These are phyloP conservation scores for Theodoxus fluviatilis DNA, from an alignment of 2,888 invertebrate species.

Conservation along the genomic window DNA sequence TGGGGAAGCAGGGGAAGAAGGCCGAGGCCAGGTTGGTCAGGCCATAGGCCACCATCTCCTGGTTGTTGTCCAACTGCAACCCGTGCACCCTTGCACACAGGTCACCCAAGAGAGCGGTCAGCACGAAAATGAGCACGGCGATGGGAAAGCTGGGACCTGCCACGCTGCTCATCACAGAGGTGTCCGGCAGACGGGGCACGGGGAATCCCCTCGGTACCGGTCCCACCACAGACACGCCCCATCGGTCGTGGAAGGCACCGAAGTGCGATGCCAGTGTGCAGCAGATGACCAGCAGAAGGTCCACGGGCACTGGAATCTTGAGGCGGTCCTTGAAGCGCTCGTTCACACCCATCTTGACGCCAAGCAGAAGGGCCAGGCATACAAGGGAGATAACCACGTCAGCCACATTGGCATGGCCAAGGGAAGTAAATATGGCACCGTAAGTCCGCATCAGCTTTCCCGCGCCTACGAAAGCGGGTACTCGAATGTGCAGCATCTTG, in stretches of 20 bases:
- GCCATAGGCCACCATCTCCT: conserved; percentile 65
- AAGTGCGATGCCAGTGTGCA: conserved; percentile 47
- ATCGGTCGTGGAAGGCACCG: conserved; percentile 35
- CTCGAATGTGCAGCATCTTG: too few species aligned
- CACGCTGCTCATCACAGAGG: conserved; percentile 27
- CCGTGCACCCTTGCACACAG: conserved; percentile 57
- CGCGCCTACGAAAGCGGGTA: too few species aligned
- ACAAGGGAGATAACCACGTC: conserved; percentile 75
- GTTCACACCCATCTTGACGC: conserved; percentile 65
- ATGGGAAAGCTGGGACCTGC: conserved; percentile 43
- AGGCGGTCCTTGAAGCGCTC: conserved; percentile 44
- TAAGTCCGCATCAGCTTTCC: conserved; percentile 67
- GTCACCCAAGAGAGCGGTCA: conserved; percentile 58
- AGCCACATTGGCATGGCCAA: conserved; percentile 72
- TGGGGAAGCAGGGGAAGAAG: conserved; percentile 64
- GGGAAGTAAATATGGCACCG: conserved; percentile 70
- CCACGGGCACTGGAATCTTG: conserved; percentile 56
- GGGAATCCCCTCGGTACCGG: conserved; percentile 49
- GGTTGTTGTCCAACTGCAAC: conserved; percentile 59
- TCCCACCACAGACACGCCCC: conserved; percentile 39
- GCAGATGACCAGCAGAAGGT: conserved; percentile 48
- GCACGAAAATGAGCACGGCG: conserved; percentile 44
- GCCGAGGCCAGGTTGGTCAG: conserved; percentile 54
- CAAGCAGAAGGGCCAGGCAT: conserved; percentile 72
- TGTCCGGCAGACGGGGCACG: conserved; percentile 41